Evolutionary conservation across 2,888 invertebrate species (phyloP).

Genomic region (Branchellion lobata): DNA sequence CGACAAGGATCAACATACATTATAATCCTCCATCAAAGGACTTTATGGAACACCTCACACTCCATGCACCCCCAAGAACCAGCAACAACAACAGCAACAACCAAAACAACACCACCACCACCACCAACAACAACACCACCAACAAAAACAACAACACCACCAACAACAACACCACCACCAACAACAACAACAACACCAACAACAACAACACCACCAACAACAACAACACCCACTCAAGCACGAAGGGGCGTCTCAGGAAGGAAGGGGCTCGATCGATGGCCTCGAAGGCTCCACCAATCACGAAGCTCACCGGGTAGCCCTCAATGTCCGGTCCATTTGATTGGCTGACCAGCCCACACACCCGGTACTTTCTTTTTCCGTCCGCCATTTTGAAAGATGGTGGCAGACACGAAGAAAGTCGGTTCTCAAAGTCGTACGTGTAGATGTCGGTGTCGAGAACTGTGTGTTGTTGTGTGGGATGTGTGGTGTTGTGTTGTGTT

Average conservation of each 20-base stretch:
- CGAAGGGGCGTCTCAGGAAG: slow-evolving; percentile 25
- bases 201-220: neutral
- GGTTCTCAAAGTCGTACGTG: slow-evolving; percentile 43
- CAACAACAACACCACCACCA: too few species aligned
- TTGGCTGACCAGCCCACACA: slow-evolving; percentile 36
- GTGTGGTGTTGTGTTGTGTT: neutral
- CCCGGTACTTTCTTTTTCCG: slow-evolving; percentile 39
- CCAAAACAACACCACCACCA: too few species aligned
- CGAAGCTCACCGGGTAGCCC: slow-evolving; percentile 36
- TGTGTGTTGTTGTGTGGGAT: neutral
- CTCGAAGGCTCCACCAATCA: slow-evolving; percentile 23
- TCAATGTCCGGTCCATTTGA: slow-evolving; percentile 43
- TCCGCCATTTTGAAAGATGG: slow-evolving; percentile 41
- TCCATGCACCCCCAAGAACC: too few species aligned
- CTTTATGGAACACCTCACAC: too few species aligned
- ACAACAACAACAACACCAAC: too few species aligned
- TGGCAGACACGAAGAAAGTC: slow-evolving; percentile 31
- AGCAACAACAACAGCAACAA: too few species aligned
- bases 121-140: too few species aligned
- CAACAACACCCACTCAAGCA: neutral
- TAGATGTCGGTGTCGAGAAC: slow-evolving; percentile 40
- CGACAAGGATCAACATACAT: too few species aligned
- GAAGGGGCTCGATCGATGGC: slow-evolving; percentile 11
- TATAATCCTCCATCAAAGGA: too few species aligned
- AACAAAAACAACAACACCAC: too few species aligned